Evolutionary conservation across 2,888 invertebrate species (phyloP), one percentile per base, ranked within the genome.

Genomic region (Drosophila mayaguana): DNA sequence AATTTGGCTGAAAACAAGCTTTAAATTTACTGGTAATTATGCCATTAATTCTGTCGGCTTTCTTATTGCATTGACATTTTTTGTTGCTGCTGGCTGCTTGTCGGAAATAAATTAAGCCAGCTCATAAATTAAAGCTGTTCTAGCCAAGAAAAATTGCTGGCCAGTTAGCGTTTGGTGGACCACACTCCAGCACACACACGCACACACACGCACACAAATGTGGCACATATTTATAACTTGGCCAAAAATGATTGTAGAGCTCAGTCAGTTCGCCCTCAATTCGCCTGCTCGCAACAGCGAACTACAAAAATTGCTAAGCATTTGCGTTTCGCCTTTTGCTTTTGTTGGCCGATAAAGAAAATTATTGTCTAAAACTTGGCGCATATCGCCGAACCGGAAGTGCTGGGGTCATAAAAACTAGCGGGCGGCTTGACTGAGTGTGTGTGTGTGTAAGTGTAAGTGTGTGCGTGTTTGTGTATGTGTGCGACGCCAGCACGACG

Each of bases 321-420:
- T 84, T 83, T 81, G 81, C 65, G 84, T 88, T 88, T 76, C 77
- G 80, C 68, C 73, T 67, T 83, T 90, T 76, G 79, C 78, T 65
- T 65, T 81, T 72, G 45, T 72, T 81, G 72, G 61, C 83, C 83
- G 74, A 70, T 83, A 86, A 90, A 77, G 78, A 75, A 83, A 84
- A 84, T 85, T 74, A 90, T 90, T 89, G 81, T 85, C 90, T 90
- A 63, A 86, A 90, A 89, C 84, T 90, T 85, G 88, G 89, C 88
- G 84, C 65, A 78, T 87, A 88, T 86, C 76, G 89, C 51, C 62
- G 65, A 81, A 73, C 88, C 88, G 86, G 90, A 86, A 87, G 76
- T 90, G 77, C 85, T 81, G 43, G 80, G 70, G 42, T 81, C 75
- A 89, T 79, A 88, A 84, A 80, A 83, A 83, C 89, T 86, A 80